Percentiles rank a stretch among this genome's conserved stretches.
Evolutionary conservation across 2,888 invertebrate genomes (phyloP).

Genomic region (Holacanthella duospinosa): DNA sequence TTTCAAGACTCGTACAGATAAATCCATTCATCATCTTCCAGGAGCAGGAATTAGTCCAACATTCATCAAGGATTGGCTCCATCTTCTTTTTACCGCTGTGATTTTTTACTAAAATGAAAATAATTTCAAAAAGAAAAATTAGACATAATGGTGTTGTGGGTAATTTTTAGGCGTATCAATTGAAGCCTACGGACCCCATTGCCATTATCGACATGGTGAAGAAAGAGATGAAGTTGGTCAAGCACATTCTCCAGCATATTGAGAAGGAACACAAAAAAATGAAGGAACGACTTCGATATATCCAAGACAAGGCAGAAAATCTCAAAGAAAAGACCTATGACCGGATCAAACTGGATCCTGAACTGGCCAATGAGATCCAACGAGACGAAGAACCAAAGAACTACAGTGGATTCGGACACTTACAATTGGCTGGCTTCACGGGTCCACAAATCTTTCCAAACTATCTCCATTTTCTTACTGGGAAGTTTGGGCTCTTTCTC

Average conservation of each 20-base stretch:
- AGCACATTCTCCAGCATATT: slow-evolving; percentile 12
- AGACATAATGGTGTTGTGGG: not conserved
- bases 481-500: slow-evolving; percentile 16
- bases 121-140: slow-evolving; percentile 3
- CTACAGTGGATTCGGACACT: slow-evolving; percentile 3
- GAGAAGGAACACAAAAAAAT: slow-evolving; percentile 13
- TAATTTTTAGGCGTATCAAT: slow-evolving; percentile 7
- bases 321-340: slow-evolving; percentile 5
- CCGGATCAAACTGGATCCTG: not conserved
- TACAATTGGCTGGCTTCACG: slow-evolving; percentile 8
- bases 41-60: slow-evolving; percentile 4
- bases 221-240: slow-evolving; percentile 10
- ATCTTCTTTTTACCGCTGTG: slow-evolving; percentile 13
- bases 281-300: slow-evolving; percentile 9
- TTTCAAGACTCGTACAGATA: slow-evolving; percentile 18
- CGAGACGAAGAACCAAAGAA: not conserved
- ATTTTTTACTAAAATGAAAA: not conserved
- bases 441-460: slow-evolving; percentile 16
- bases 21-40: slow-evolving; percentile 12
- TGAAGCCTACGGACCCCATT: slow-evolving; percentile 7
- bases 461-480: slow-evolving; percentile 18
- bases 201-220: not conserved
- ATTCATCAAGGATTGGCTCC: slow-evolving; percentile 22
- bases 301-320: not conserved
- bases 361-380: not conserved